Evolutionary conservation across 2,113 vertebrate genomes (phyloP), one percentile per base, ranked within the genome.

Genomic region (Prolemur simus): DNA sequence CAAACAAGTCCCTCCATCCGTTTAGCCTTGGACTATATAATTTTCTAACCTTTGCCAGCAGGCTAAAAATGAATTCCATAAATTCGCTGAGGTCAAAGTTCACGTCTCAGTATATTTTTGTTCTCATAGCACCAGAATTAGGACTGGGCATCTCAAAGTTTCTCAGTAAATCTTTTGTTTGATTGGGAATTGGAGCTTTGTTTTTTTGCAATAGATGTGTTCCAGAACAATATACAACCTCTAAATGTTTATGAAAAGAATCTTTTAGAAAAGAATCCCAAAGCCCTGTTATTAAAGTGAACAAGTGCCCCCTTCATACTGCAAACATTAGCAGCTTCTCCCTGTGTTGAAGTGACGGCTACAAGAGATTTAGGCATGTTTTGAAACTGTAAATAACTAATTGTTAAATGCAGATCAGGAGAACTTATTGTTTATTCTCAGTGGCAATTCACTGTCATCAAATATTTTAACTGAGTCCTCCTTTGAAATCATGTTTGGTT

Each of bases 41-140:
- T 60, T 69, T 96, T 82, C 74, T 74, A 20, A 45, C 89, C 77
- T 74, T 56, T 42, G 52, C 86, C 47, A 86, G 86, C 14, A 34
- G 47, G 45, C 81, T 81, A 47, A 87, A 77, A 87, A 89, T 68
- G 66, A 94, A 78, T 86, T 86, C 68, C 82, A 69, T 71, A 82
- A 77, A 96, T 45, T 47, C 80, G 23, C 14, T 0, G 17, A 84
- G 86, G 68, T 94, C 96, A 54, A 78, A 88, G 78, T 83, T 39
- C 54, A 49, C 17, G 60, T 76, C 91, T 94, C 60, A 0, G 13
- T 45, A 3, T 77, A 39, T 54, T 66, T 77, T 64, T 64, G 21
- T 10, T 58, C 68, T 91, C 88, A 52, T 21, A 37, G 52, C 84
- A 85, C 90, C 87, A 78, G 66, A 64, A 60, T 86, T 14, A 37